Conservation (phyloP, 37 sponge, comb jelly and placozoan species). For the Petrosia ficiformis region DNA sequence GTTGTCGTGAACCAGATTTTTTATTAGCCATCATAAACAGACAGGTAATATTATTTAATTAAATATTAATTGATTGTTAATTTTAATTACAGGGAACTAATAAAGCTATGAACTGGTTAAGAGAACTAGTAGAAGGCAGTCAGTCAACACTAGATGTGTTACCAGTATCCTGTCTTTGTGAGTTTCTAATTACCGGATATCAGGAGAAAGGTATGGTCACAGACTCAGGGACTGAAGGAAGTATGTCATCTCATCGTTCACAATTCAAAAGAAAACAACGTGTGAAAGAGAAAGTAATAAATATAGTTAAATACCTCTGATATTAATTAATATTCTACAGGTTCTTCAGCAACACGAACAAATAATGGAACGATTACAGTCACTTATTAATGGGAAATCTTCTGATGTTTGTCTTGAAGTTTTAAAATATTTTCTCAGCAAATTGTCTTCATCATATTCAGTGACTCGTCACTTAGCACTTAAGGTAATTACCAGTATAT, state of each 20-base stretch:
- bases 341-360: conserved; percentile 48
- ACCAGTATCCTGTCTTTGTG: conserved; percentile 96
- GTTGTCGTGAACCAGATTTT: conserved; percentile 93
- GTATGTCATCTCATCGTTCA: conserved; percentile 45
- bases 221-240: conserved; percentile 5
- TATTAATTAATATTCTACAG: conserved; percentile 38
- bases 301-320: neutral
- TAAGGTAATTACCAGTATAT: conserved; percentile 53
- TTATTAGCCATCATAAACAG: conserved; percentile 87
- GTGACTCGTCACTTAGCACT: conserved; percentile 48
- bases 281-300: conserved; percentile 49
- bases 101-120: conserved; percentile 93
- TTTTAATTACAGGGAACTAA: conserved; percentile 70
- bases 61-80: neutral
- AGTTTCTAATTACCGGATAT: conserved; percentile 84
- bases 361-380: conserved; percentile 47
- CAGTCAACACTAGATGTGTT: conserved; percentile 89
- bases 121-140: conserved; percentile 86
- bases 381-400: conserved; percentile 34
- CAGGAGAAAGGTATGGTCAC: conserved; percentile 36
- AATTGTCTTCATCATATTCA: conserved; percentile 45
- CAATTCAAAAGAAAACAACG: conserved; percentile 62
- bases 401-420: conserved; percentile 35
- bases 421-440: conserved; percentile 63
- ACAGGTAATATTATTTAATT: conserved; percentile 45